Evolutionary conservation across 2,888 invertebrate genomes (phyloP).

Genomic region (Zelleria hepariella): DNA sequence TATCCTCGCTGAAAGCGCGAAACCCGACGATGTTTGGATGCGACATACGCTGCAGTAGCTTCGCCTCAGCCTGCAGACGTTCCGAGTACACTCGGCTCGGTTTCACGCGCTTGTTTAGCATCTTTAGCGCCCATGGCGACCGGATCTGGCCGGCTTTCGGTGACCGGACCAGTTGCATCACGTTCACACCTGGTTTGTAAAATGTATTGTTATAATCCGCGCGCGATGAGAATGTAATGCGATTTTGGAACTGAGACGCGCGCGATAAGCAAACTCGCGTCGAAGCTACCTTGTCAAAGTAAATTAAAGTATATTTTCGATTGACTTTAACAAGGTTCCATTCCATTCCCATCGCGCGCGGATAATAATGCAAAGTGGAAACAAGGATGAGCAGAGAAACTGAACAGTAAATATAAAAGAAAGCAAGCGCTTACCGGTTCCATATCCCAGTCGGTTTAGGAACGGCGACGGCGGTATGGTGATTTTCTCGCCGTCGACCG

Average conservation of each 20-base stretch:
- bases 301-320: too few relatives aligned
- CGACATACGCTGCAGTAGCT: constrained; percentile 75
- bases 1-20: constrained; percentile 64
- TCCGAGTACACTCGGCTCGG: constrained; percentile 57
- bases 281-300: too few relatives aligned
- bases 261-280: too few relatives aligned
- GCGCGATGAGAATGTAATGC: too few relatives aligned
- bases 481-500: constrained; percentile 29
- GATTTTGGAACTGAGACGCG: too few relatives aligned
- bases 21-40: constrained; percentile 91
- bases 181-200: constrained; percentile 76
- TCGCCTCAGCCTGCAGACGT: constrained; percentile 79
- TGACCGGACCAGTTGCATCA: constrained; percentile 82
- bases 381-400: neutral
- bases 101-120: constrained; percentile 70
- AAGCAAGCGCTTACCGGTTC: constrained; percentile 71
- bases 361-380: too few relatives aligned
- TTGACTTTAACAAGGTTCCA: too few relatives aligned
- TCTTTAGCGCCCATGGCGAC: constrained; percentile 92
- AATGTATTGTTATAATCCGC: too few relatives aligned
- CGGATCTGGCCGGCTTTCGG: constrained; percentile 76
- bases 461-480: constrained; percentile 81
- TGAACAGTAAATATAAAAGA: neutral
- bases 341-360: too few relatives aligned
- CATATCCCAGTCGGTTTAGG: constrained; percentile 80